Evolutionary conservation across 92 coral and sea anemone species (phyloP), one percentile per base, ranked within the genome.

Genomic region (Porites cylindrica): DNA sequence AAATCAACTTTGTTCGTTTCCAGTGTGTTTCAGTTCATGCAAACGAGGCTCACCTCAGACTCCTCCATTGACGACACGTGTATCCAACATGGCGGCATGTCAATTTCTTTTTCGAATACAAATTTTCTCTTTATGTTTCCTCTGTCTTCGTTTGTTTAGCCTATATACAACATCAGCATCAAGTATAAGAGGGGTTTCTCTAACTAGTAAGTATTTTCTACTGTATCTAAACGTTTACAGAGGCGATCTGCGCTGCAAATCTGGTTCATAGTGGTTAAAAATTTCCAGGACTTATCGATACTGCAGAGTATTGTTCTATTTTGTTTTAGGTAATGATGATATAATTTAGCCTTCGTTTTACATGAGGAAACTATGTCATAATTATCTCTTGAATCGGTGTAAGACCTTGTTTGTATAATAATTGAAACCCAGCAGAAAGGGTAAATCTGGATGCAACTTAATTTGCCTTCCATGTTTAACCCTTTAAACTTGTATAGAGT

Each of bases 31-130:
- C 79, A 70, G 58, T 59, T 16, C 32, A 23, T 26, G 12, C 18
- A 50, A 83, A 64, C 62, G 87, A 83, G 87, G 87, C 79, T 63
- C 51, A 51, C 86, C 76, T 52, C 53, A 63, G 61, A 13, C 71
- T 60, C 70, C 78, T 32, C 1, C 32, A 7, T 56, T 24, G 81
- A 74, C 88, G 96, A 88, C 96, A 93, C 96, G 96, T 93, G 96
- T 85, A 93, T 85, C 85, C 92, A 93, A 93, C 88, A 91, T 93
- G 96, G 92, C 89, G 90, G 96, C 85, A 24, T 61, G 86, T 75
- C 82, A 50, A 20, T 64, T 16, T 43, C 13, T 38, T 18, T 62
- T 12, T 54, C 80, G 63, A 11, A 1, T 67, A 10, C 76, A 78
- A 20, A 72, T 68, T 21, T 53, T 87, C 87, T 77, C 90, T 62